These are phyloP conservation scores for Scolopax mira DNA, from an alignment of 2,113 vertebrate species.

Conservation along the genomic window DNA sequence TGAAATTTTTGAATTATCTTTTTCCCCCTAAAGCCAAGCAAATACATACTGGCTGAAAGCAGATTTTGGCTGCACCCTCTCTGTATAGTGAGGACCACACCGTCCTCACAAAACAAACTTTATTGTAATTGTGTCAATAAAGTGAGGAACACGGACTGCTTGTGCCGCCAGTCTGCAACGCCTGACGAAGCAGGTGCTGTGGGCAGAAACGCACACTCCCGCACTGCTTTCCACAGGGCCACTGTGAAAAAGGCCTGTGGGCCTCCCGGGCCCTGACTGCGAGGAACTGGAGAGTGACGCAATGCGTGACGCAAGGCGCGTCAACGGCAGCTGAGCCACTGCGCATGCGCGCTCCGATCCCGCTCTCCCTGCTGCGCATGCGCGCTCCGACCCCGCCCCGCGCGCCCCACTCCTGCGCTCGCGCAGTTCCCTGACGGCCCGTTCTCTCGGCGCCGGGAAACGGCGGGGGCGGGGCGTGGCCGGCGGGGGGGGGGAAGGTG, in stretches of 20 bases:
- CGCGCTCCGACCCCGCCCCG: no score
- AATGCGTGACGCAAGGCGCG: rapidly evolving
- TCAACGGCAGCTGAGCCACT: rapidly evolving
- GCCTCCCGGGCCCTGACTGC: rapidly evolving
- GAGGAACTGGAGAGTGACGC: background rate
- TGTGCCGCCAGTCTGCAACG: background rate
- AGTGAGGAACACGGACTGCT: background rate
- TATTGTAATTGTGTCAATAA: background rate
- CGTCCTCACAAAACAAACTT: background rate
- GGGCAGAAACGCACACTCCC: no score
- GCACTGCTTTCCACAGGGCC: rapidly evolving
- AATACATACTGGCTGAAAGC: background rate
- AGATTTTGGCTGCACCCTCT: background rate
- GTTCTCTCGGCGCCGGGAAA: rapidly evolving
- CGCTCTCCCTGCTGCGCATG: no score
- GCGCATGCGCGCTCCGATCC: background rate
- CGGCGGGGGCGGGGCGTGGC: no score
- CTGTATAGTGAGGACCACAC: background rate
- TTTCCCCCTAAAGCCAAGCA: background rate
- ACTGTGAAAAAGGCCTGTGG: rapidly evolving
- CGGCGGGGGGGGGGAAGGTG: rapidly evolving
- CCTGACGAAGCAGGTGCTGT: background rate
- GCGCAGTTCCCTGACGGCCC: background rate
- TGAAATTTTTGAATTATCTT: background rate
- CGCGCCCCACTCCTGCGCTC: background rate